A percentile compares a stretch with the other conserved stretches of the same genome.
Conservation (phyloP, 2,888 invertebrate genomes). For the Neocrepidodera transversa region DNA sequence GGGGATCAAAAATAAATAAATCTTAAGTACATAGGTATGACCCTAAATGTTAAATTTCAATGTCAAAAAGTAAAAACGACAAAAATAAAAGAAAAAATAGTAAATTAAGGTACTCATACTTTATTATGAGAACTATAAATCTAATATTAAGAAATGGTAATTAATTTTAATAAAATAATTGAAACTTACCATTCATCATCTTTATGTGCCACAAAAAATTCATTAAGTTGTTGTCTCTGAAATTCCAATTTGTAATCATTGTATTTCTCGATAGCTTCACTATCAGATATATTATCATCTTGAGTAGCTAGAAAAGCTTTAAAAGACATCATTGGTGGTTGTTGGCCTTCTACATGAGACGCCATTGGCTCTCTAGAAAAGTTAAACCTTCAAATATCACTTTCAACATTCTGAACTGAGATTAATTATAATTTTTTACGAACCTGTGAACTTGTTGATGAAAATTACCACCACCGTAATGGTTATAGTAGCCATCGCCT, state of each 20-base stretch:
- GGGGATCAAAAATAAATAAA: too few relatives aligned
- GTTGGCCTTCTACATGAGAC: slow-evolving; percentile 65
- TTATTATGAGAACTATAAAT: too few relatives aligned
- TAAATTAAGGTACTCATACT: too few relatives aligned
- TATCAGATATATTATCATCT: slow-evolving; percentile 97
- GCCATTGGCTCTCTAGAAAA: slow-evolving; percentile 65
- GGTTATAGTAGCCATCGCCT: slow-evolving; percentile 57
- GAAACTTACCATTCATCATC: slow-evolving; percentile 98
- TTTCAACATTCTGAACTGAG: too few relatives aligned
- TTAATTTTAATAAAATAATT: too few relatives aligned
- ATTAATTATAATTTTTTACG: neutral
- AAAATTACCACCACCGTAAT: slow-evolving; percentile 52
- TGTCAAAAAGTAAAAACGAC: too few relatives aligned
- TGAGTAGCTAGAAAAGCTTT: slow-evolving; percentile 96
- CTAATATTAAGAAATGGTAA: too few relatives aligned
- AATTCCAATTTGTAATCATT: slow-evolving; percentile 99
- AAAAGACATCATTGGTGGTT: slow-evolving; percentile 95
- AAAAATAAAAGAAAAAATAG: too few relatives aligned
- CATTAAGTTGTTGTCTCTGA: slow-evolving; percentile 93
- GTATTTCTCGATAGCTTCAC: slow-evolving; percentile 95
- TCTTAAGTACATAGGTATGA: too few relatives aligned
- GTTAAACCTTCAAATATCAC: slow-evolving; percentile 44
- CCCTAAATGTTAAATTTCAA: too few relatives aligned
- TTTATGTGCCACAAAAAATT: slow-evolving; percentile 98
- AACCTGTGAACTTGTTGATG: slow-evolving; percentile 63